phyloP scores from a whole-genome alignment of 1,140 invertebrate genomes.

The Nephotettix cincticeps region DNA sequence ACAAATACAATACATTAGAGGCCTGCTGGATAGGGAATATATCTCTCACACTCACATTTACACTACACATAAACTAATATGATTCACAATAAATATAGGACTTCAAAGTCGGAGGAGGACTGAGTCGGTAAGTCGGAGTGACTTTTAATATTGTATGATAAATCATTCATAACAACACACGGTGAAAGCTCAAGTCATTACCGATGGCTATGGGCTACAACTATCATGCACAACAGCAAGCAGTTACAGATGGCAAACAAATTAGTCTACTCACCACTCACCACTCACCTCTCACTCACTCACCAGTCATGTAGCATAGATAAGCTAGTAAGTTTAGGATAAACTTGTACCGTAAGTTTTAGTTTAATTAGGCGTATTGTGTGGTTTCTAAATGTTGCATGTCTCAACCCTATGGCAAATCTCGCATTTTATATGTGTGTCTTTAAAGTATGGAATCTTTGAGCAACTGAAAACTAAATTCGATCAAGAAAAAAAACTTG shows the following conservation, averaged over 20 bases:
- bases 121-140: neutral
- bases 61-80: neutral
- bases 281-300: neutral
- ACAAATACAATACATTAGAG: neutral
- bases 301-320: neutral
- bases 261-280: neutral
- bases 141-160: neutral
- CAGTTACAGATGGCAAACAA: neutral
- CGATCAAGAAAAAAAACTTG: too few relatives aligned
- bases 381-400: too few relatives aligned
- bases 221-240: neutral
- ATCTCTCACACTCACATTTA: neutral
- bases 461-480: too few relatives aligned
- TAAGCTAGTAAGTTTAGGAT: neutral
- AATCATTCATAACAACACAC: neutral
- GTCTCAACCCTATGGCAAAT: too few relatives aligned
- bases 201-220: neutral
- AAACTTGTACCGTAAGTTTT: too few relatives aligned
- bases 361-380: too few relatives aligned
- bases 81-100: neutral
- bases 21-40: constrained; percentile 5
- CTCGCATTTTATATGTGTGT: too few relatives aligned
- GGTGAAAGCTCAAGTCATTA: neutral
- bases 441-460: too few relatives aligned
- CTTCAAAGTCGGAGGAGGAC: neutral